phyloP scores from a whole-genome alignment of 2,888 invertebrate species.

The Zhengitettix transpicula region DNA sequence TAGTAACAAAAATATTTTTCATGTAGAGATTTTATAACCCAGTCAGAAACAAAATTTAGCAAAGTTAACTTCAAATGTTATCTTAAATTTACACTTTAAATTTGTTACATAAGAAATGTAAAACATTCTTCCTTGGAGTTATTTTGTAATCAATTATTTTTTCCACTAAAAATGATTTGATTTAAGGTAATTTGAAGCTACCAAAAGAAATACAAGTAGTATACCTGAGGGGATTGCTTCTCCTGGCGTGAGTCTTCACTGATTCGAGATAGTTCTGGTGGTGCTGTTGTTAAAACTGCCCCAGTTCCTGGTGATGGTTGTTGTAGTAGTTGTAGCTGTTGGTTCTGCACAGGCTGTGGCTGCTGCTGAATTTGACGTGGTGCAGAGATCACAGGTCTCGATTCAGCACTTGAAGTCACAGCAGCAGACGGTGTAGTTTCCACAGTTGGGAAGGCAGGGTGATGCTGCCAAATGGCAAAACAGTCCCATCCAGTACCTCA shows the following conservation, averaged over 20 bases:
- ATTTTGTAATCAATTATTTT: too few species aligned
- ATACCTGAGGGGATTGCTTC: constrained; percentile 13
- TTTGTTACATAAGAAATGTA: too few species aligned
- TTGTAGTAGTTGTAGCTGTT: not conserved
- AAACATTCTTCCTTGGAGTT: too few species aligned
- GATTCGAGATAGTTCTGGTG: constrained; percentile 26
- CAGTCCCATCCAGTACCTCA: not conserved
- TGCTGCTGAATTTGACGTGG: not conserved
- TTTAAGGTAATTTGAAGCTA: not conserved
- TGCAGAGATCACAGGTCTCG: not conserved
- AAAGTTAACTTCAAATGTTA: too few species aligned
- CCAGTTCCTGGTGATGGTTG: not conserved
- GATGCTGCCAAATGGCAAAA: not conserved
- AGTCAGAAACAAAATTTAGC: too few species aligned
- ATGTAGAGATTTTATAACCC: too few species aligned
- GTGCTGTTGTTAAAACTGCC: constrained; percentile 2
- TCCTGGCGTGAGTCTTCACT: constrained; percentile 33
- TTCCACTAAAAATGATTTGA: too few species aligned
- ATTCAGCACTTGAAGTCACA: not conserved
- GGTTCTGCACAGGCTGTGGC: not conserved
- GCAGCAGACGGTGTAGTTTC: not conserved
- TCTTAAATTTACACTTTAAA: too few species aligned
- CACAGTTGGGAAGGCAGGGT: not conserved
- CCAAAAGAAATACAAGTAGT: not conserved
- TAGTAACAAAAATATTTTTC: too few species aligned